Evolutionary conservation across 2,888 invertebrate species (phyloP).

Genomic region (Plagiodera versicolora): DNA sequence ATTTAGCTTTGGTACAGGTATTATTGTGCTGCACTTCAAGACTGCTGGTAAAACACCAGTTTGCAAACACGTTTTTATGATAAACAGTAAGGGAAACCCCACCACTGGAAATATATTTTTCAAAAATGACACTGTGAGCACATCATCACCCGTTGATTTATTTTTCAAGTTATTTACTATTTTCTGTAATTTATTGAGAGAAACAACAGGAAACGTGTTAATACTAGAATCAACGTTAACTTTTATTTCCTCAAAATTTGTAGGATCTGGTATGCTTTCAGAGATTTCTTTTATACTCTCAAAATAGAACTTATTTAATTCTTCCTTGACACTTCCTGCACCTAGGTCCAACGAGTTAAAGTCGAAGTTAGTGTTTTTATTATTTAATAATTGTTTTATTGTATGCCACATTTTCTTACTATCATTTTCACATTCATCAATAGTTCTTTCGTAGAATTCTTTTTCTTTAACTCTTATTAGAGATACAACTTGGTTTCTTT

Average conservation of each 20-base stretch:
- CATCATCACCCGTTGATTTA: neutral
- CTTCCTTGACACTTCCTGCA: neutral
- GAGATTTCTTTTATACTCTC: no score
- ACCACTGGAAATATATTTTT: no score
- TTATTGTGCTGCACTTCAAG: no score
- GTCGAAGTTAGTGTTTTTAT: neutral
- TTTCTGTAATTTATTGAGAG: conserved; percentile 1
- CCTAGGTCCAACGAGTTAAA: conserved; percentile 5
- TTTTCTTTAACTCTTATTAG: neutral
- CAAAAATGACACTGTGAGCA: no score
- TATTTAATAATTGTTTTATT: neutral
- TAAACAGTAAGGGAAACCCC: neutral
- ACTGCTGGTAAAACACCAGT: no score
- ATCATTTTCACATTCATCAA: no score
- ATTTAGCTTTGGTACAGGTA: no score
- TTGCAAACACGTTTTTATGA: neutral
- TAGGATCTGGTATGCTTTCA: neutral
- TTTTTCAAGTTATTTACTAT: neutral
- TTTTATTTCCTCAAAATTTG: neutral
- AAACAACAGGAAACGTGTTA: neutral
- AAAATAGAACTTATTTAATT: neutral
- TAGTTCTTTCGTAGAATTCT: neutral
- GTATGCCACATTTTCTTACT: no score
- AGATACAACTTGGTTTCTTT: no score
- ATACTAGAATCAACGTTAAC: neutral